phyloP scores from a whole-genome alignment of 2,113 vertebrate genomes.

The Caranx ignobilis region DNA sequence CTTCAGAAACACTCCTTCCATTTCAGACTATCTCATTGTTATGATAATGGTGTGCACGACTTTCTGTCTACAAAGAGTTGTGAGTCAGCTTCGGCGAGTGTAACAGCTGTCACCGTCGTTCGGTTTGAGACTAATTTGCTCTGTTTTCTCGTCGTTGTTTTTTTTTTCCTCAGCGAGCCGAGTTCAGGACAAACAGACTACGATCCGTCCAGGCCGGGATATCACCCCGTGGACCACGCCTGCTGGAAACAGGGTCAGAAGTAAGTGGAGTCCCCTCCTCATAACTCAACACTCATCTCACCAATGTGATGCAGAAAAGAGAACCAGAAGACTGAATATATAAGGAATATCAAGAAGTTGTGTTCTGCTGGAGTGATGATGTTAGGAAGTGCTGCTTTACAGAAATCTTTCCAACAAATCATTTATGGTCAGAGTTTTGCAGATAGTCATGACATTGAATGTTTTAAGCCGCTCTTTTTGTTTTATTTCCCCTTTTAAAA shows the following conservation, averaged over 20 bases:
- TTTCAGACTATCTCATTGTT: constrained; percentile 14
- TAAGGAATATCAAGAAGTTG: too few species aligned
- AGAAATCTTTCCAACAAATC: not conserved
- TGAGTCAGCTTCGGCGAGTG: not conserved
- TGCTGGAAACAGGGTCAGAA: constrained; percentile 89
- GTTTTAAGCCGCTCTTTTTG: too few species aligned
- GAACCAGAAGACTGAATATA: too few species aligned
- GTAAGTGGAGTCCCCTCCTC: constrained; percentile 66
- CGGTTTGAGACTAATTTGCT: not conserved
- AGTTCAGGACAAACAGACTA: constrained; percentile 72
- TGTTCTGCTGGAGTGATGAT: too few species aligned
- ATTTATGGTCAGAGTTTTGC: too few species aligned
- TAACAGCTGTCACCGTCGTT: constrained; percentile 22
- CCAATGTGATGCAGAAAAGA: not conserved
- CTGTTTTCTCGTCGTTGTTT: not conserved
- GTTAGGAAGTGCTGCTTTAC: too few species aligned
- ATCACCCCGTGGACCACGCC: constrained; percentile 89
- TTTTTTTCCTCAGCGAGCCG: constrained; percentile 68
- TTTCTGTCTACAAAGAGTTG: constrained; percentile 23
- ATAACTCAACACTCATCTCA: not conserved
- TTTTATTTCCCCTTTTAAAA: too few species aligned
- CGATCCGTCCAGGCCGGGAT: constrained; percentile 84
- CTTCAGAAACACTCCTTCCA: not conserved
- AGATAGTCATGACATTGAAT: too few species aligned
- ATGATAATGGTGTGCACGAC: constrained; percentile 9